phyloP scores from a whole-genome alignment of 2,113 vertebrate genomes.

The Esox niger region DNA sequence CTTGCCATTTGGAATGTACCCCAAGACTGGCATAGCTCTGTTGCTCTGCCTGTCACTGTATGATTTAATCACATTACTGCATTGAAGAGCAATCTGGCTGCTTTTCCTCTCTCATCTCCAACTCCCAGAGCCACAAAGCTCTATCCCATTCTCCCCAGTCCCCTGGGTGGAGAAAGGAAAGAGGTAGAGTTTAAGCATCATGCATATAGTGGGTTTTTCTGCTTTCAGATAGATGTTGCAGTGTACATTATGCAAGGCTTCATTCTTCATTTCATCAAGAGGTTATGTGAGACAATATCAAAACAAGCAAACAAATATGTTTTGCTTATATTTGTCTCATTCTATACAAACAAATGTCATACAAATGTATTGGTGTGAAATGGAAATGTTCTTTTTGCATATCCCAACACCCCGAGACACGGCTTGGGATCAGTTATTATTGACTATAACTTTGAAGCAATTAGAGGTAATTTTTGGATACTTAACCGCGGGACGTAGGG shows the following conservation, averaged over 20 bases:
- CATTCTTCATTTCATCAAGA: not conserved
- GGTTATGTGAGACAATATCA: not conserved
- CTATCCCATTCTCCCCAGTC: constrained; percentile 6
- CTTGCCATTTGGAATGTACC: too few species aligned
- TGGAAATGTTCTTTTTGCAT: too few species aligned
- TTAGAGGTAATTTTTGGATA: too few species aligned
- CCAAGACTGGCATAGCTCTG: not conserved
- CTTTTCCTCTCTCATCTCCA: constrained; percentile 1
- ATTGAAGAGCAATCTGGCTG: not conserved
- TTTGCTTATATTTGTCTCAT: too few species aligned
- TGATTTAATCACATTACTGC: constrained; percentile 2
- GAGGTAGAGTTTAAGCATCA: not conserved
- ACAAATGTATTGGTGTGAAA: too few species aligned
- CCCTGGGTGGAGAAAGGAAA: not conserved
- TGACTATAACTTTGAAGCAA: too few species aligned
- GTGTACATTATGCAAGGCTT: not conserved
- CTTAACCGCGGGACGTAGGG: too few species aligned
- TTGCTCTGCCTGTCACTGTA: not conserved
- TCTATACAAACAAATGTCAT: too few species aligned
- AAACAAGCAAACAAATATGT: too few species aligned
- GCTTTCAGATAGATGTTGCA: not conserved
- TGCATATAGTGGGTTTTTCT: not conserved
- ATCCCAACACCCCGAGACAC: too few species aligned
- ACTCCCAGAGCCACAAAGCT: not conserved
- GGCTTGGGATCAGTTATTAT: too few species aligned